These are phyloP conservation scores for Pseudoips prasinana DNA, from an alignment of 2,888 invertebrate species.

Conservation along the genomic window DNA sequence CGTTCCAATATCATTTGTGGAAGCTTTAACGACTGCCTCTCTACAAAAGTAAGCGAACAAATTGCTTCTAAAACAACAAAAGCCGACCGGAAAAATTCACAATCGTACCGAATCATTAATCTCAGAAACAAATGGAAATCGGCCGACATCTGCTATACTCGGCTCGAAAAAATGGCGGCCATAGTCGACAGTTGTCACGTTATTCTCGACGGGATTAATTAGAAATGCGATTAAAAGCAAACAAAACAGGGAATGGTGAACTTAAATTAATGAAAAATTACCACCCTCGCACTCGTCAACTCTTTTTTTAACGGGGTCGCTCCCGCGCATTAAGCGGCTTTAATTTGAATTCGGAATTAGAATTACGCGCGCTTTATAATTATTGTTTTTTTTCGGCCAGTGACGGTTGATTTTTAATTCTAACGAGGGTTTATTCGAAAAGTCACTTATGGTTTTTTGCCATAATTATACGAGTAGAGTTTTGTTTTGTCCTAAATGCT, in stretches of 20 bases:
- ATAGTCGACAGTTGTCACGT: constrained; percentile 82
- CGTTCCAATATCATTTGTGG: constrained; percentile 71
- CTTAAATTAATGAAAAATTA: constrained; percentile 83
- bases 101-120: constrained; percentile 82
- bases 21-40: constrained; percentile 75
- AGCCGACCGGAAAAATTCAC: constrained; percentile 82
- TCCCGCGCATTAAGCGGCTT: constrained; percentile 82
- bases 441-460: constrained; percentile 42
- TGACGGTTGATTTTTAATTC: constrained; percentile 75
- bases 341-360: constrained; percentile 83
- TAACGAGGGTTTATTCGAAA: constrained; percentile 59
- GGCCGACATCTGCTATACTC: constrained; percentile 81
- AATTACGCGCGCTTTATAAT: constrained; percentile 82
- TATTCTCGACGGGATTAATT: constrained; percentile 83
- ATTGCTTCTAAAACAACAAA: constrained; percentile 83
- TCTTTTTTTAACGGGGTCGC: constrained; percentile 80
- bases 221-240: constrained; percentile 83
- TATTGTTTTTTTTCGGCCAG: constrained; percentile 74
- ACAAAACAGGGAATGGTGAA: constrained; percentile 83
- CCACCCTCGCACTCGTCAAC: constrained; percentile 82
- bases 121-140: constrained; percentile 83
- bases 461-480: constrained; percentile 32
- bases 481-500: constrained; percentile 18
- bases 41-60: constrained; percentile 80
- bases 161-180: constrained; percentile 75